These are phyloP conservation scores for Bombus balteatus DNA, from an alignment of 1,140 invertebrate genomes.

Conservation along the genomic window DNA sequence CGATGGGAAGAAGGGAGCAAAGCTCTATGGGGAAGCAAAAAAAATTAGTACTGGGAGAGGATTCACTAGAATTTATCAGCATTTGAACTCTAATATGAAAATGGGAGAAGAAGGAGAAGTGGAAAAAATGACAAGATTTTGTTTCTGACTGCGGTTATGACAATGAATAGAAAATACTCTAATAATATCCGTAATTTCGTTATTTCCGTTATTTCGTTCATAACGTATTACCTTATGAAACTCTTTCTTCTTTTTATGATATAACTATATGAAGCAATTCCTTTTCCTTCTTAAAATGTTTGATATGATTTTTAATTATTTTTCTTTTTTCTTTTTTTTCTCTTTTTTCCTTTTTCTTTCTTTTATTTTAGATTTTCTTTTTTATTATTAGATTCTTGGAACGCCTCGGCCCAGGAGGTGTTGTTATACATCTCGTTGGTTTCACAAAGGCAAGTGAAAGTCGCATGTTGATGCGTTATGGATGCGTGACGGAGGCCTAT, in stretches of 20 bases:
- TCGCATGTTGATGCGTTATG: too few relatives aligned
- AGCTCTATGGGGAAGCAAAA: not conserved
- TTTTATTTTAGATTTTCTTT: too few relatives aligned
- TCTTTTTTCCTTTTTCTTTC: too few relatives aligned
- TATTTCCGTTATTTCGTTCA: not conserved
- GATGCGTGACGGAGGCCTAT: too few relatives aligned
- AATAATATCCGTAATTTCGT: not conserved
- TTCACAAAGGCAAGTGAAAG: too few relatives aligned
- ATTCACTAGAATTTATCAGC: constrained; percentile 2
- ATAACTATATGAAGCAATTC: not conserved
- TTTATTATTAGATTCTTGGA: too few relatives aligned
- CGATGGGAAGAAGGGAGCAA: not conserved
- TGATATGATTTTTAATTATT: not conserved
- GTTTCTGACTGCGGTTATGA: not conserved
- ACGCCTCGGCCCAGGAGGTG: too few relatives aligned
- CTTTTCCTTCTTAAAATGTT: not conserved
- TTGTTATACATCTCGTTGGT: too few relatives aligned
- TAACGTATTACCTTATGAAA: too few relatives aligned
- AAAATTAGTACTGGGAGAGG: constrained; percentile 30
- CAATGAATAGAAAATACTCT: not conserved
- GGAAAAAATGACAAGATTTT: not conserved
- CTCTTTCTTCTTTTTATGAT: not conserved
- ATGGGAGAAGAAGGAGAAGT: not conserved
- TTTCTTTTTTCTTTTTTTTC: too few relatives aligned
- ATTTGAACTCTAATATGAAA: not conserved